Conservation (phyloP, 2,888 invertebrate genomes). For the Drosophila meridionalis region DNA sequence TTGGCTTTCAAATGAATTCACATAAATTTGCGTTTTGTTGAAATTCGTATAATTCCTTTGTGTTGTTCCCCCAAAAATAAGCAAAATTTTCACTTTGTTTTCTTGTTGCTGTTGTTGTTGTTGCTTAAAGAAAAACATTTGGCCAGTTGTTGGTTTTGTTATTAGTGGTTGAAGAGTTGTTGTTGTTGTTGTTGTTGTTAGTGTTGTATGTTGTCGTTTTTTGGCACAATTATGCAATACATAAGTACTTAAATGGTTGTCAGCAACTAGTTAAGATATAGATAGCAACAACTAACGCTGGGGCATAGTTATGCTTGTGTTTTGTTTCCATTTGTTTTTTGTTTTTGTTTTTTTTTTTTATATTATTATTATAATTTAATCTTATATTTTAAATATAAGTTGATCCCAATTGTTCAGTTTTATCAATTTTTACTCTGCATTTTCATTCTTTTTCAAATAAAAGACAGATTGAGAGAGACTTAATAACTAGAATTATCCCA, state of each 20-base stretch:
- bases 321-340: slow-evolving; percentile 29
- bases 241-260: slow-evolving; percentile 5
- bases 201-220: slow-evolving; percentile 35
- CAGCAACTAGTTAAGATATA: slow-evolving; percentile 13
- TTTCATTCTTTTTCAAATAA: slow-evolving; percentile 69
- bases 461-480: slow-evolving; percentile 63
- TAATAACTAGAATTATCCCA: slow-evolving; percentile 51
- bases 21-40: slow-evolving; percentile 62
- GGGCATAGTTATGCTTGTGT: slow-evolving; percentile 47
- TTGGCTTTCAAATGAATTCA: slow-evolving; percentile 55
- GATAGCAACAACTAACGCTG: slow-evolving; percentile 28
- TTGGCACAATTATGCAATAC: slow-evolving; percentile 72
- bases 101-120: slow-evolving; percentile 37
- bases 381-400: slow-evolving; percentile 85
- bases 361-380: slow-evolving; percentile 77
- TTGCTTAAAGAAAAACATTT: slow-evolving; percentile 54
- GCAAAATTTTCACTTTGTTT: slow-evolving; percentile 63
- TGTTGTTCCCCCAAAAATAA: slow-evolving; percentile 82
- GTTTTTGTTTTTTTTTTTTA: slow-evolving; percentile 43
- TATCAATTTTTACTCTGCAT: slow-evolving; percentile 79
- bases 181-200: slow-evolving; percentile 34
- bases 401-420: slow-evolving; percentile 85
- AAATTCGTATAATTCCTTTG: slow-evolving; percentile 85
- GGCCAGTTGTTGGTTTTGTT: slow-evolving; percentile 43
- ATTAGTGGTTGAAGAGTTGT: slow-evolving; percentile 27